A percentile compares a stretch with the other conserved stretches of the same genome.
Evolutionary conservation across 92 coral and sea anemone genomes (phyloP).

Genomic region (Palythoa heliodiscus): DNA sequence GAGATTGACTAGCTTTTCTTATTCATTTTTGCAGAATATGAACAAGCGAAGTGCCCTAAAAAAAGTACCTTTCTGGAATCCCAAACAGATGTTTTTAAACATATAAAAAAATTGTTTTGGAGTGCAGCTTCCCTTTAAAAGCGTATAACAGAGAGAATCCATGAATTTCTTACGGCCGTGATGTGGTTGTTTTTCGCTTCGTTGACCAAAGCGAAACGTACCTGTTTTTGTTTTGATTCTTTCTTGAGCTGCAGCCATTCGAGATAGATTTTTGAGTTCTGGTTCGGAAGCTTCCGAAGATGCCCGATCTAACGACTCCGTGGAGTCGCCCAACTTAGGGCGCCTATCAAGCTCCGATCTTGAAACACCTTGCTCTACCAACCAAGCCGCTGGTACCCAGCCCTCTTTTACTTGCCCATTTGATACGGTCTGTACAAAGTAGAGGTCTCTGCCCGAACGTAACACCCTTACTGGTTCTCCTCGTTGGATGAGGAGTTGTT

Average conservation of each 20-base stretch:
- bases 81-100: no score
- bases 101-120: no score
- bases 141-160: not conserved
- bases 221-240: slow-evolving; percentile 21
- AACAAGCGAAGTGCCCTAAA: no score
- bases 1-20: no score
- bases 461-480: slow-evolving; percentile 88
- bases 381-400: slow-evolving; percentile 91
- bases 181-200: not conserved
- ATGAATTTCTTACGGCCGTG: not conserved
- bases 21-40: no score
- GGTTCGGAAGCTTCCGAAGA: slow-evolving; percentile 92
- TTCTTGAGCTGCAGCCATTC: slow-evolving; percentile 16
- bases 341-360: slow-evolving; percentile 43
- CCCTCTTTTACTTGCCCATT: slow-evolving; percentile 74
- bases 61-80: no score
- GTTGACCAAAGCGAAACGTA: not conserved
- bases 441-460: slow-evolving; percentile 93
- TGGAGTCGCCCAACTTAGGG: slow-evolving; percentile 51
- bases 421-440: slow-evolving; percentile 83
- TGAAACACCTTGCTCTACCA: slow-evolving; percentile 66
- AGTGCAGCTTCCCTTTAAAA: no score
- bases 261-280: slow-evolving; percentile 65
- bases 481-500: slow-evolving; percentile 69
- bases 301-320: slow-evolving; percentile 60